Evolutionary conservation across 2,797 vertebrate genomes (phyloP).

Genomic region (Champsocephalus gunnari): DNA sequence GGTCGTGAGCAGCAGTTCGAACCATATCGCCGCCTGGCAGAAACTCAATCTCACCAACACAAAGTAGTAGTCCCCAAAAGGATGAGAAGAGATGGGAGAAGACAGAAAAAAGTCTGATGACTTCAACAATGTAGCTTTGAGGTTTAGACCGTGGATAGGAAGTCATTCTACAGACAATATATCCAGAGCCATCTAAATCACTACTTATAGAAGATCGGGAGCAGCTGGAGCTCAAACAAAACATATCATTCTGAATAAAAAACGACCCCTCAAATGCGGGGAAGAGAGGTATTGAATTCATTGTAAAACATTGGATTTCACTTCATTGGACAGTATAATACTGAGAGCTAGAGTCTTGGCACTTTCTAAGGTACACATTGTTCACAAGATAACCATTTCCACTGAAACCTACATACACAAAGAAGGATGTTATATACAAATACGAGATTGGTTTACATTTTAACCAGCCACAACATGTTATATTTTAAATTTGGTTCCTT

Average conservation of each 20-base stretch:
- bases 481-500: not conserved
- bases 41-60: constrained; percentile 8
- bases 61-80: constrained; percentile 11
- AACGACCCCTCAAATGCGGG: constrained; percentile 28
- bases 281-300: constrained; percentile 43
- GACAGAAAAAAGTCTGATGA: constrained; percentile 23
- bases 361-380: not conserved
- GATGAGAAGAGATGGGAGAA: constrained; percentile 5
- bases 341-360: constrained; percentile 13
- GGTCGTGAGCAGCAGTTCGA: not conserved
- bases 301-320: constrained; percentile 32
- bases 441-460: not conserved
- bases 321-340: not conserved
- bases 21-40: not conserved
- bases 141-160: constrained; percentile 48
- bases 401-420: not conserved
- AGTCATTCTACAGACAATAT: constrained; percentile 64
- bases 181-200: constrained; percentile 43
- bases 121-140: constrained; percentile 41
- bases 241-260: constrained; percentile 48
- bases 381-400: not conserved
- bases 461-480: not conserved
- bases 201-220: constrained; percentile 37
- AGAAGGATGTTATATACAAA: not conserved
- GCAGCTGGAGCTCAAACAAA: constrained; percentile 66